Base-by-base conservation (phyloP, 2,797 vertebrate species). In the Sebastes miniatus region DNA sequence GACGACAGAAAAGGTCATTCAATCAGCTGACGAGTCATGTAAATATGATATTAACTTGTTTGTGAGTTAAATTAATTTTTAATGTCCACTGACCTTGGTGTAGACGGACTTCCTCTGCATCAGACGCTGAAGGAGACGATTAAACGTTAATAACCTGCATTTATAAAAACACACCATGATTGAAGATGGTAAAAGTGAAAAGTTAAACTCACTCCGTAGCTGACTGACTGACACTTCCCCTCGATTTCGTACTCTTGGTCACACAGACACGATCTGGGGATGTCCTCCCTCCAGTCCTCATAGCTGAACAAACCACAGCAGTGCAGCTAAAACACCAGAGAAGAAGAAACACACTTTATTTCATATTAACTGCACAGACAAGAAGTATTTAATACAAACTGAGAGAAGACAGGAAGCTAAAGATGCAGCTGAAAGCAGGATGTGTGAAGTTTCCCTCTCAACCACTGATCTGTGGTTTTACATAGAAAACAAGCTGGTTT, bases 231-330 rank as follows among this genome's bases (percentile, higher is more conserved):
- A 29, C 89, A 89, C 11, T 1, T 0, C 0, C 18, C 75, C 32
- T 25, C 20, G 14, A 1, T 1, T 57, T 32, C 13, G 29, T 2
- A 57, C 13, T 12, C 1, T 2, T 1, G 8, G 57, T 1, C 1
- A 25, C 88, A 89, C 16, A 3, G 0, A 2, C 88, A 87, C 0
- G 77, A 74, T 2, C 50, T 1, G 0, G 88, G 80, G 58, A 93
- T 71, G 3, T 80, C 2, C 0, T 13, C 1, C 5, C 25, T 6
- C 92, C 92, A 93, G 89, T 93, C 92, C 0, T 2, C 0, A 10
- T 81, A 85, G 25, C 83, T 65, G 80, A 91, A 90, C 25, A 91
- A 36, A 8, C 92, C 92, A 3, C 92, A 93, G 86, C 92, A 93
- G 2, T 86, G 85, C 43, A 90, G 5, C 92, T 93, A 5, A 9